phyloP scores from a whole-genome alignment of 2,113 vertebrate genomes.

The Brevimyrus niger region DNA sequence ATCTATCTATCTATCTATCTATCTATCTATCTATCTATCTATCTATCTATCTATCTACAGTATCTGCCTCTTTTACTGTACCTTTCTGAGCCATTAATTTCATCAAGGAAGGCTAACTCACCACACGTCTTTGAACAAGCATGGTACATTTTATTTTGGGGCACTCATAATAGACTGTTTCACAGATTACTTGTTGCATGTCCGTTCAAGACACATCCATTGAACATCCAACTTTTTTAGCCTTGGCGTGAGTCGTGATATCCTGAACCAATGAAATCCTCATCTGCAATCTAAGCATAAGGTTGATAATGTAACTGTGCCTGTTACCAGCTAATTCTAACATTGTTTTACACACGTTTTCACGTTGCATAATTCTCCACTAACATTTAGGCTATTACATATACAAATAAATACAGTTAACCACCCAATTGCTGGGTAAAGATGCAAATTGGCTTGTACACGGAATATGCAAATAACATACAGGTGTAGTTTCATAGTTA shows the following conservation, averaged over 20 bases:
- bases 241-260: not conserved
- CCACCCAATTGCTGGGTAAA: not conserved
- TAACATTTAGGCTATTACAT: not conserved
- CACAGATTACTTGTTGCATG: not conserved
- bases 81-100: not conserved
- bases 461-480: not conserved
- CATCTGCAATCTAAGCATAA: not conserved
- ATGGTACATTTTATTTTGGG: not conserved
- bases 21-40: not conserved
- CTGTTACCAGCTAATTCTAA: not conserved
- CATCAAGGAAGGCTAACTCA: not conserved
- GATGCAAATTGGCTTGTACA: not conserved
- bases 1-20: no score
- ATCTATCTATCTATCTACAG: not conserved
- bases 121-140: no score
- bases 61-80: not conserved
- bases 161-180: not conserved
- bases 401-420: not conserved
- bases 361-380: not conserved
- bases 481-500: not conserved
- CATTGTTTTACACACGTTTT: not conserved
- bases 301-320: not conserved
- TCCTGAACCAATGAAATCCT: not conserved
- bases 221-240: not conserved
- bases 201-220: not conserved